Conservation (phyloP, 1,140 invertebrate species). For the Maconellicoccus hirsutus region DNA sequence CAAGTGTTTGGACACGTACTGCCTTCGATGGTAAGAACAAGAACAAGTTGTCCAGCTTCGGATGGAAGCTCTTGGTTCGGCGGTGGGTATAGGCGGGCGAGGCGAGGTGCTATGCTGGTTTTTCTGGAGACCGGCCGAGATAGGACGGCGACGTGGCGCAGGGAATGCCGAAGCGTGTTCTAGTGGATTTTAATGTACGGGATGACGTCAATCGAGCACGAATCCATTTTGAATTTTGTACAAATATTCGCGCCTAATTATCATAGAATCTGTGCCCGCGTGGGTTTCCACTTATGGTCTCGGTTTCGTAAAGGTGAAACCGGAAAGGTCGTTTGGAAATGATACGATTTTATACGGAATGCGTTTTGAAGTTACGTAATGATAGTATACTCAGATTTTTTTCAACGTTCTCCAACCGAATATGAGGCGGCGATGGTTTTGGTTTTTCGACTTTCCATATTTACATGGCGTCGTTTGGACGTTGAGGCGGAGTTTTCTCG, state of each 20-base stretch:
- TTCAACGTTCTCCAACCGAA: background rate
- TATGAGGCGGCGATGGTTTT: too few species aligned
- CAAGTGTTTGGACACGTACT: slow-evolving; percentile 14
- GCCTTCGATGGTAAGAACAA: slow-evolving; percentile 16
- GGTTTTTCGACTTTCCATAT: too few species aligned
- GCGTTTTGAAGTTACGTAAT: background rate
- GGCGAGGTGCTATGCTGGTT: too few species aligned
- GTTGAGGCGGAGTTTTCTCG: too few species aligned
- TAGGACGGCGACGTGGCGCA: too few species aligned
- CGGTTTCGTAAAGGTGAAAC: background rate
- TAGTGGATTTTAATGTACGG: background rate
- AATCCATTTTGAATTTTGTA: background rate
- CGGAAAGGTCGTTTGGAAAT: background rate
- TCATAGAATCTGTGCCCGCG: background rate
- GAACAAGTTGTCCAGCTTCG: background rate
- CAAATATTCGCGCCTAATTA: background rate
- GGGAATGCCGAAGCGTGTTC: too few species aligned
- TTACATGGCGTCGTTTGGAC: too few species aligned
- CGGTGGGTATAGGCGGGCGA: background rate
- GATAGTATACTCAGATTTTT: background rate
- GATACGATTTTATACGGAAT: background rate
- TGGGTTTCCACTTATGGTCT: background rate
- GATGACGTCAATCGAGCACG: background rate
- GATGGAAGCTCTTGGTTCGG: background rate
- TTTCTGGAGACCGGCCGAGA: too few species aligned